Percentiles rank a stretch among this genome's conserved stretches.
Conservation (phyloP, 92 coral and sea anemone genomes). For the Palythoa grandis region DNA sequence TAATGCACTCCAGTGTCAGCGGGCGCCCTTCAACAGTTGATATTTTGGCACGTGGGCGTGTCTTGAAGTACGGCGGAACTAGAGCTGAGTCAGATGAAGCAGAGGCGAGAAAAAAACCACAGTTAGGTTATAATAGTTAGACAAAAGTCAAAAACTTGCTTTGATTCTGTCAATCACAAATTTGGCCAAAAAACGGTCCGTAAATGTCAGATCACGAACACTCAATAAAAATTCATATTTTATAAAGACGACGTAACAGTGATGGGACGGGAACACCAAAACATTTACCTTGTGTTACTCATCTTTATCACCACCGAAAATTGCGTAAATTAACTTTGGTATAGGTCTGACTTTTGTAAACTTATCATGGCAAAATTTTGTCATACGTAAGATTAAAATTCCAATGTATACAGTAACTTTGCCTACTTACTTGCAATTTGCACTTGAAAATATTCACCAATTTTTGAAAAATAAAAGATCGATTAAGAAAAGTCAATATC, state of each 20-base stretch:
- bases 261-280: too few relatives aligned
- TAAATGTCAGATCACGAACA: too few relatives aligned
- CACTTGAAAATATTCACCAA: neutral
- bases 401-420: neutral
- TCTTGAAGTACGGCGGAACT: conserved; percentile 43
- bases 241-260: too few relatives aligned
- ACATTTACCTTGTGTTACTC: too few relatives aligned
- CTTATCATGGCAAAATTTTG: too few relatives aligned
- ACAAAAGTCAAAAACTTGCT: neutral
- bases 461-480: neutral
- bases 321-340: too few relatives aligned
- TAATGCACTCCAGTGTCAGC: conserved; percentile 36
- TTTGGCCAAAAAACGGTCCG: too few relatives aligned
- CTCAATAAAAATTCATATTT: too few relatives aligned
- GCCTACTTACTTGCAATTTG: neutral
- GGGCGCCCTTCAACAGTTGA: conserved; percentile 34
- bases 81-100: conserved; percentile 8
- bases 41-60: conserved; percentile 37
- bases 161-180: too few relatives aligned
- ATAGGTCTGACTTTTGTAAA: too few relatives aligned
- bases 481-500: neutral
- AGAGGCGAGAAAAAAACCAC: conserved; percentile 14
- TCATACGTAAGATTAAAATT: neutral
- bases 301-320: too few relatives aligned
- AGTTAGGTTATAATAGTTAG: neutral